phyloP scores from a whole-genome alignment of 2,888 invertebrate genomes.

The Plutella xylostella region DNA sequence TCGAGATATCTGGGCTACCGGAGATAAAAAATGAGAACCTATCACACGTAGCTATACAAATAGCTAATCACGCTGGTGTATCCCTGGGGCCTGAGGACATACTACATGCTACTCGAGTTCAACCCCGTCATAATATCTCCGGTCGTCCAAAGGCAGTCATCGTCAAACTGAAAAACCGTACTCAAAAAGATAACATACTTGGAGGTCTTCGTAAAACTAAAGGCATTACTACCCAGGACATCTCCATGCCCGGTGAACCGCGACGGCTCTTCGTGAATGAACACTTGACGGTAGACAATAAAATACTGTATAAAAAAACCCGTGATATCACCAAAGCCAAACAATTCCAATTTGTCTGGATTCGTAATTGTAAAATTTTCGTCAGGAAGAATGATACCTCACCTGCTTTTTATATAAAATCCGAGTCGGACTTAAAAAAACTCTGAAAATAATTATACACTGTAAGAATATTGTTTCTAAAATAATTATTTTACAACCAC shows the following conservation, averaged over 20 bases:
- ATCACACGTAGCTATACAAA: neutral
- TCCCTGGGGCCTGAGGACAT: neutral
- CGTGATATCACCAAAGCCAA: too few relatives aligned
- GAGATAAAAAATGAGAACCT: constrained; percentile 1
- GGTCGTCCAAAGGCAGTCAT: neutral
- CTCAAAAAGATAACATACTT: constrained; percentile 3
- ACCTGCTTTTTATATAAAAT: too few relatives aligned
- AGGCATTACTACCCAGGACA: constrained; percentile 3
- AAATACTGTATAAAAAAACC: too few relatives aligned
- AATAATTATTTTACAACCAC: too few relatives aligned
- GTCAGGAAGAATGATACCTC: too few relatives aligned
- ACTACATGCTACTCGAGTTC: neutral
- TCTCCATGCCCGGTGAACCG: neutral
- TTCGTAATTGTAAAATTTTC: too few relatives aligned
- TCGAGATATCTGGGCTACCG: neutral
- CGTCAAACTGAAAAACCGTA: neutral
- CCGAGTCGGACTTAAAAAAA: too few relatives aligned
- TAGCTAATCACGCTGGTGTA: neutral
- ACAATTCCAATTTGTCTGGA: too few relatives aligned
- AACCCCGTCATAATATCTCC: neutral
- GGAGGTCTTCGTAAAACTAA: neutral
- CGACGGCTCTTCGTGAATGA: constrained; percentile 7
- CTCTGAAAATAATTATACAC: too few relatives aligned
- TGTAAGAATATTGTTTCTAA: too few relatives aligned
- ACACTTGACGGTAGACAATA: constrained; percentile 4